A percentile compares a stretch with the other conserved stretches of the same genome.
Evolutionary conservation across 2,113 vertebrate species (phyloP).

Genomic region (Bettongia penicillata): DNA sequence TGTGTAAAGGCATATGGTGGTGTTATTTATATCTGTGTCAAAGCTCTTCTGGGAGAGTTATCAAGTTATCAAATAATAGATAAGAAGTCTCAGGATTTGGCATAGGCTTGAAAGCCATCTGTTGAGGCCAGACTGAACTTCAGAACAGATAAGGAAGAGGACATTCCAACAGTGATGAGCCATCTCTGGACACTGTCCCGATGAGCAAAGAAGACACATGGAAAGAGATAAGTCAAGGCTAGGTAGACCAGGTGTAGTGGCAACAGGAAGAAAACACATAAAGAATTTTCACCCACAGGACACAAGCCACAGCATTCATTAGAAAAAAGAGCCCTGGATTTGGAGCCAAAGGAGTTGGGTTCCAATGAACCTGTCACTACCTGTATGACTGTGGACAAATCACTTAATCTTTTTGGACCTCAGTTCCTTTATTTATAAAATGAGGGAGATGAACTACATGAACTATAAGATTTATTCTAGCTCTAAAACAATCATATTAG

Average conservation of each 20-base stretch:
- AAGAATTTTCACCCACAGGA: neutral
- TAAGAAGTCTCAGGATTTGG: neutral
- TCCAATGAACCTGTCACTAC: neutral
- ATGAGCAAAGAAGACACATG: neutral
- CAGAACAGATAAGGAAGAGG: neutral
- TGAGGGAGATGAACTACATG: neutral
- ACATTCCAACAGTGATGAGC: neutral
- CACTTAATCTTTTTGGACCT: neutral
- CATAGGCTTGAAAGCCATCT: neutral
- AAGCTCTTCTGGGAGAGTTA: neutral
- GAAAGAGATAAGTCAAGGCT: neutral
- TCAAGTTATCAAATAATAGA: neutral
- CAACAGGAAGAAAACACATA: neutral
- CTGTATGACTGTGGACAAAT: neutral
- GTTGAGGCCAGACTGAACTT: neutral
- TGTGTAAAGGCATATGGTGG: neutral
- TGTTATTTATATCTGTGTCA: neutral
- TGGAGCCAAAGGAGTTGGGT: neutral
- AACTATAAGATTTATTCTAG: neutral
- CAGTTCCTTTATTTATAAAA: neutral
- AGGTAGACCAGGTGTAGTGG: neutral
- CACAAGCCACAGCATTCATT: neutral
- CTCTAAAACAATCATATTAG: neutral
- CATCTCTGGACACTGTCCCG: neutral
- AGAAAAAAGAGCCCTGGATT: neutral